Percentiles rank a stretch among this genome's conserved stretches.
These are phyloP conservation scores for Chloroceryle amazona DNA, from an alignment of 2,797 vertebrate genomes.

Conservation along the genomic window DNA sequence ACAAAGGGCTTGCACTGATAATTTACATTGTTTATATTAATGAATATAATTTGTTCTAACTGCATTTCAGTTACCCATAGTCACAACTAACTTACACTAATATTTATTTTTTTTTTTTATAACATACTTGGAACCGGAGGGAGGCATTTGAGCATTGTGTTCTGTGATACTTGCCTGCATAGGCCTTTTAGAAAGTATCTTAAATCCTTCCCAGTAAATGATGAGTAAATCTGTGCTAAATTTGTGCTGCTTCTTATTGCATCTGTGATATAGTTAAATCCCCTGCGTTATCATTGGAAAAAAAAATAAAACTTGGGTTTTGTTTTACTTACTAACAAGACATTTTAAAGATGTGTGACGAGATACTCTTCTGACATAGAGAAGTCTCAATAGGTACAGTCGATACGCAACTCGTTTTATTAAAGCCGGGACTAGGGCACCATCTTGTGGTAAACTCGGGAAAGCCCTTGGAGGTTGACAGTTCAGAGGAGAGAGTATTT, in stretches of 20 bases:
- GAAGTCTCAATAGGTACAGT: accelerated
- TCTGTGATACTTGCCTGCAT: not conserved
- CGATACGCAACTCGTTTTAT: accelerated
- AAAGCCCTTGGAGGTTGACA: not conserved
- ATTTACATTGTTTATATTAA: not conserved
- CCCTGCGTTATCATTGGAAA: not conserved
- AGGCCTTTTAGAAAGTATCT: not conserved
- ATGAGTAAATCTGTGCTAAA: not conserved
- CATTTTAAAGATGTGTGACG: not conserved
- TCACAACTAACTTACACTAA: not conserved
- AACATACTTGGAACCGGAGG: not conserved
- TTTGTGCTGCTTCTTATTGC: not conserved
- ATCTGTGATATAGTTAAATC: not conserved
- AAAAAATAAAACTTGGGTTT: not conserved
- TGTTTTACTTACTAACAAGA: not conserved
- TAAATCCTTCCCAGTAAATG: not conserved
- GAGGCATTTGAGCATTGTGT: not conserved
- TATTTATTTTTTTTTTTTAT: not conserved
- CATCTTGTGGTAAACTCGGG: slow-evolving; percentile 4
- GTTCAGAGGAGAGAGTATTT: accelerated
- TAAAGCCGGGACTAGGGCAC: not conserved
- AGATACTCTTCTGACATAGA: accelerated
- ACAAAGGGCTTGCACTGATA: not conserved
- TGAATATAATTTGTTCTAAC: not conserved
- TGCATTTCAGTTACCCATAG: not conserved